A percentile compares a stretch with the other conserved stretches of the same genome.
Conservation (phyloP, 2,888 invertebrate species). For the Psococerastis gibbosa region DNA sequence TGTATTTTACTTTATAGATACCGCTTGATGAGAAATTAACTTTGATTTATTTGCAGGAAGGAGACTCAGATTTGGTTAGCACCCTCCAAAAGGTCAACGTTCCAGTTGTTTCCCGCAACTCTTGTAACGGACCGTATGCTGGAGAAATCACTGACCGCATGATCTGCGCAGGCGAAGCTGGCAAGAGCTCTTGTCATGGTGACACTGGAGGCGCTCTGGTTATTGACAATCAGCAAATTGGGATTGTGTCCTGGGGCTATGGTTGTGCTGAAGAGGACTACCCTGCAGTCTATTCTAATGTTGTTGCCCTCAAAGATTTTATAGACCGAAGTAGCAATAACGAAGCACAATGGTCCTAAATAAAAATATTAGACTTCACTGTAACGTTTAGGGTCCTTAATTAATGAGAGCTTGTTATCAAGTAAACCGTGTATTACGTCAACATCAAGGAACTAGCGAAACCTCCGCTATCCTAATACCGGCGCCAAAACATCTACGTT, state of each 20-base stretch:
- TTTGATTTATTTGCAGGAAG: no score
- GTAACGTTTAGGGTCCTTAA: no score
- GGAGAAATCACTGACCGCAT: background rate
- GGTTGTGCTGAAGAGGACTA: conserved; percentile 2
- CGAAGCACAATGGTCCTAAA: background rate
- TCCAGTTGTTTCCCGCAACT: background rate
- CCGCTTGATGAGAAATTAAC: no score
- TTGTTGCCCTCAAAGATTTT: background rate
- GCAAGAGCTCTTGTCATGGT: conserved; percentile 6
- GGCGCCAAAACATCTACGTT: no score
- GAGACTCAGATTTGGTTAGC: background rate
- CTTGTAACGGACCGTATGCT: background rate
- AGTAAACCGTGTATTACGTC: no score
- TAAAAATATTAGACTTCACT: no score
- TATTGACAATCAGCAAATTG: background rate
- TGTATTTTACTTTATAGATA: no score
- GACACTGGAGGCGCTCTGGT: conserved; percentile 4
- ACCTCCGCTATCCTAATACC: no score
- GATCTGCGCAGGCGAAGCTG: conserved; percentile 4
- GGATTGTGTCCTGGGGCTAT: background rate
- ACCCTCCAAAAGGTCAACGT: background rate
- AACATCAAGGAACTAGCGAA: no score
- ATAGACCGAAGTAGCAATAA: background rate
- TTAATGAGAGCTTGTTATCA: no score
- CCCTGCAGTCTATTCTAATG: conserved; percentile 3